Percentiles rank a stretch among this genome's conserved stretches.
Evolutionary conservation across 2,113 vertebrate species (phyloP).

Genomic region (Illadopsis cleaveri): DNA sequence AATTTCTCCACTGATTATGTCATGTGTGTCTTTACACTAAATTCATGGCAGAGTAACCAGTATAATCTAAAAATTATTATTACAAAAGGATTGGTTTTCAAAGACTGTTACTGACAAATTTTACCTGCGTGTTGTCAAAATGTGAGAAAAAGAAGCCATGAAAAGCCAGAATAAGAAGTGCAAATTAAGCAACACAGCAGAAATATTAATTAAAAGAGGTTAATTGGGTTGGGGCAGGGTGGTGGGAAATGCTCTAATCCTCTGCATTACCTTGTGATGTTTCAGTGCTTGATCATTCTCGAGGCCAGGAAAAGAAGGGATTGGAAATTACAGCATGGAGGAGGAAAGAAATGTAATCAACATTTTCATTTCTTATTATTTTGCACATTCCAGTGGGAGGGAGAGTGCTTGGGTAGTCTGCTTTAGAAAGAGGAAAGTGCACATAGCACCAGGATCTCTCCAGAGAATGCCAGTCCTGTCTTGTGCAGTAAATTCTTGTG

Average conservation of each 20-base stretch:
- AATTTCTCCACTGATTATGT: background rate
- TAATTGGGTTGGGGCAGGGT: conserved; percentile 27
- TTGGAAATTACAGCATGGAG: background rate
- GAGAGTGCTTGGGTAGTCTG: background rate
- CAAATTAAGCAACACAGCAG: conserved; percentile 5
- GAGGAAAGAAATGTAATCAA: background rate
- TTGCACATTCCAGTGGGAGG: background rate
- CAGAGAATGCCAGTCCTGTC: background rate
- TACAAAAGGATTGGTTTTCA: background rate
- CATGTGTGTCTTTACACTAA: background rate
- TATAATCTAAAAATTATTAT: background rate
- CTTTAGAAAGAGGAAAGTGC: background rate
- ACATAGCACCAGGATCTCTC: background rate
- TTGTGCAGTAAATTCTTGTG: background rate
- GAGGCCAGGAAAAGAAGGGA: background rate
- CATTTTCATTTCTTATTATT: background rate
- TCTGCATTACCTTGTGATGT: background rate
- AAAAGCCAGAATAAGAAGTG: background rate
- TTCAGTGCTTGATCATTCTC: background rate
- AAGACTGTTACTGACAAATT: background rate
- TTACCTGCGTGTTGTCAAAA: background rate
- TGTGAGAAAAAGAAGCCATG: background rate
- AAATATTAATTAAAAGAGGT: conserved; percentile 58
- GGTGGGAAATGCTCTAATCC: conserved; percentile 26
- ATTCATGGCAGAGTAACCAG: background rate